phyloP scores from a whole-genome alignment of 2,888 invertebrate species.

The Lepidocyrtoides sp. region DNA sequence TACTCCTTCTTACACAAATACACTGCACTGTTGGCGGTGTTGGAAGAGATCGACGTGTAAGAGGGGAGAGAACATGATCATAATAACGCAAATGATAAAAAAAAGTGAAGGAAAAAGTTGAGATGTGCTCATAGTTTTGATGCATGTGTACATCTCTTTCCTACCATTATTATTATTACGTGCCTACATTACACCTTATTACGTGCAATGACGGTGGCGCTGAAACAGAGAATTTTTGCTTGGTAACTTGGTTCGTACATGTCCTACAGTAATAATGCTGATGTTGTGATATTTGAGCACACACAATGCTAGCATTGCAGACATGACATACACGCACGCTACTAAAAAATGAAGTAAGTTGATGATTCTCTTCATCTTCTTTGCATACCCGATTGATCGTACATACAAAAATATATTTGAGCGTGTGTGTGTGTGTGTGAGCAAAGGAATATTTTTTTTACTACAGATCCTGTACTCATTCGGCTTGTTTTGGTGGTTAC shows the following conservation, averaged over 20 bases:
- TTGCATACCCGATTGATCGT: neutral
- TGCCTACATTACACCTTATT: neutral
- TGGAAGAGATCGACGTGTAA: slow-evolving; percentile 12
- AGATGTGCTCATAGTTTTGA: neutral
- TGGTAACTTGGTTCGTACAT: slow-evolving; percentile 3
- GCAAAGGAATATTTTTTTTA: neutral
- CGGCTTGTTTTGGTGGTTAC: neutral
- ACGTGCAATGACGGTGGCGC: neutral
- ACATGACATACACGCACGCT: neutral
- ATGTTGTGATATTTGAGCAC: slow-evolving; percentile 3
- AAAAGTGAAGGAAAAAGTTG: slow-evolving; percentile 9
- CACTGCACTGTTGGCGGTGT: slow-evolving; percentile 36
- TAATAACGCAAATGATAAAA: slow-evolving; percentile 23
- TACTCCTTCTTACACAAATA: too few relatives aligned
- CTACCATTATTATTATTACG: neutral
- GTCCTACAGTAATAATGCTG: slow-evolving; percentile 20
- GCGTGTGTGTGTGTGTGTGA: neutral
- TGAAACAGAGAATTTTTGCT: neutral
- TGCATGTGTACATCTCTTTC: neutral
- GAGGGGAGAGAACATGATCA: neutral
- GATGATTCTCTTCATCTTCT: neutral
- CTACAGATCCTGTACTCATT: neutral
- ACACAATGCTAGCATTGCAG: neutral
- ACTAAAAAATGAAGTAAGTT: neutral
- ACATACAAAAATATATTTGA: neutral